These are phyloP conservation scores for Pandion haliaetus DNA, from an alignment of 2,113 vertebrate genomes.

Conservation along the genomic window DNA sequence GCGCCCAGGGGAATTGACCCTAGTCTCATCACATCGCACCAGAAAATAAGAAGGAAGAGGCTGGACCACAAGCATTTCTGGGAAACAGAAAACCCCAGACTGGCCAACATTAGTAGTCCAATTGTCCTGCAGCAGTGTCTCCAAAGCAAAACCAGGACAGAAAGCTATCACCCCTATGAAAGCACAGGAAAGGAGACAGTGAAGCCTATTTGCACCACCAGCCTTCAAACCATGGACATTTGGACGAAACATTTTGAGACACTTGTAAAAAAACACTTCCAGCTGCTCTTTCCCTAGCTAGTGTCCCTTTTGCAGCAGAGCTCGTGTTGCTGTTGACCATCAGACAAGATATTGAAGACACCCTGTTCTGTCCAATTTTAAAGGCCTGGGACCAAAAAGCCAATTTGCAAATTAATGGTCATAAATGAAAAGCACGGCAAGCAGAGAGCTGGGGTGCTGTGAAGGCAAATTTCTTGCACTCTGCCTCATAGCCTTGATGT, in stretches of 20 bases:
- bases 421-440: background rate
- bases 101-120: background rate
- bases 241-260: background rate
- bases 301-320: background rate
- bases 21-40: background rate
- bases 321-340: background rate
- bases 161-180: background rate
- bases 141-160: background rate
- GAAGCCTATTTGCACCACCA: background rate
- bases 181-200: background rate
- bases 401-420: background rate
- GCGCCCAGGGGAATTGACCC: background rate
- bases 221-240: background rate
- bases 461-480: background rate
- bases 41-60: background rate
- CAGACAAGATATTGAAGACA: background rate
- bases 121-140: fast-evolving
- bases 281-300: background rate
- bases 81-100: background rate
- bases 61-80: background rate
- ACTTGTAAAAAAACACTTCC: background rate
- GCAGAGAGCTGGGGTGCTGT: background rate
- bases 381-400: background rate
- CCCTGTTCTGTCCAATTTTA: background rate
- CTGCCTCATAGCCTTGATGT: background rate